Percentiles rank a stretch among this genome's conserved stretches.
phyloP scores from a whole-genome alignment of 2,113 vertebrate genomes.

The Prolemur simus region DNA sequence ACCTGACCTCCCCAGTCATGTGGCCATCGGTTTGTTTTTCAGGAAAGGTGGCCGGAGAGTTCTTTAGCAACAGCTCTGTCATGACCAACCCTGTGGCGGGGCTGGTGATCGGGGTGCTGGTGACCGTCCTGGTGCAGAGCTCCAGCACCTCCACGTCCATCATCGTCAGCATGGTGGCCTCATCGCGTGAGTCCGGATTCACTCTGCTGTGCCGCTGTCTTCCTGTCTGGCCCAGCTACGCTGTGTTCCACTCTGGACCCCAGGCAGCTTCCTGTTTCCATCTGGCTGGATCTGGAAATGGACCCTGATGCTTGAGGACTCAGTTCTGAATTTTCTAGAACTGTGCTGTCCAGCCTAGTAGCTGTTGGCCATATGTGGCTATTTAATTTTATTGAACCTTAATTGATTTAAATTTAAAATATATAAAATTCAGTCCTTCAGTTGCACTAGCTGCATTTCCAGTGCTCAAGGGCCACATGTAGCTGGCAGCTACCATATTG shows the following conservation, averaged over 20 bases:
- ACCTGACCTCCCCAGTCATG: fast-evolving
- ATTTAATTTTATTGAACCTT: neutral
- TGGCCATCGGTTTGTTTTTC: neutral
- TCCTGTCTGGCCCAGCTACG: fast-evolving
- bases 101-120: slow-evolving; percentile 95
- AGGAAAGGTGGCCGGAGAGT: slow-evolving; percentile 97
- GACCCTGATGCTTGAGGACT: neutral
- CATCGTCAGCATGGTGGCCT: slow-evolving; percentile 98
- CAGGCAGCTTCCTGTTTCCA: neutral
- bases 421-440: neutral
- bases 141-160: slow-evolving; percentile 98
- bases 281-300: neutral
- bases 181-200: slow-evolving; percentile 88
- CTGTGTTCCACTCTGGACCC: neutral
- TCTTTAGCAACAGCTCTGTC: slow-evolving; percentile 93
- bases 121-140: slow-evolving; percentile 97
- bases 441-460: neutral
- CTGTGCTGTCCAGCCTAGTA: neutral
- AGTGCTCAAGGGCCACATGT: neutral
- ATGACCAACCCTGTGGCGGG: slow-evolving; percentile 95
- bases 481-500: neutral
- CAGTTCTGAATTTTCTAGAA: neutral
- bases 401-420: neutral
- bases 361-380: neutral
- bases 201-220: no score